Conservation (phyloP, 2,797 vertebrate genomes). For the Acanthurus tractus region DNA sequence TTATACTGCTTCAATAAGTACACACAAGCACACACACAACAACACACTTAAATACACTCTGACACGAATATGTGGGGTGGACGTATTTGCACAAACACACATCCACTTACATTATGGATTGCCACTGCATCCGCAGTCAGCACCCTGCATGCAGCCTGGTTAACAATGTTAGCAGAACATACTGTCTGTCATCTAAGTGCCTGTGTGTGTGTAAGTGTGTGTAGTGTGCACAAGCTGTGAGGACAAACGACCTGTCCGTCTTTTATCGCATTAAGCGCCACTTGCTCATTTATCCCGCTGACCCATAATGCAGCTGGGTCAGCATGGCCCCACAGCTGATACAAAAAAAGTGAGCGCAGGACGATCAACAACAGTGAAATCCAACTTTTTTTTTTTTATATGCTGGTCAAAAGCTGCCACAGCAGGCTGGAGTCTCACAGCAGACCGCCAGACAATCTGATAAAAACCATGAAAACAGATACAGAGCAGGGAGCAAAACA, state of each 20-base stretch:
- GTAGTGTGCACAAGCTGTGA: constrained; percentile 32
- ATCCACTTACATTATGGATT: constrained; percentile 16
- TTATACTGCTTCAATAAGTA: neutral
- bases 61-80: neutral
- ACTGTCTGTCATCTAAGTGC: constrained; percentile 57
- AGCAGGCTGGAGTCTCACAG: neutral
- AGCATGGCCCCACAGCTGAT: constrained; percentile 4
- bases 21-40: constrained; percentile 4
- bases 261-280: constrained; percentile 69
- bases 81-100: constrained; percentile 21
- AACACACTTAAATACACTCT: neutral
- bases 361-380: neutral
- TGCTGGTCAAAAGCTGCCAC: neutral
- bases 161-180: constrained; percentile 63
- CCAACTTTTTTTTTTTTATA: neutral
- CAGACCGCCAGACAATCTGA: neutral
- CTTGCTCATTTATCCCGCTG: constrained; percentile 73
- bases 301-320: constrained; percentile 64
- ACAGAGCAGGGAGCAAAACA: neutral
- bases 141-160: constrained; percentile 40
- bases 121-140: constrained; percentile 28
- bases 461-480: neutral
- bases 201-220: constrained; percentile 28
- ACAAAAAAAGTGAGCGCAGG: neutral
- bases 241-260: constrained; percentile 72